phyloP scores from a whole-genome alignment of 1,140 invertebrate species.

The Bilobella aurantiaca region DNA sequence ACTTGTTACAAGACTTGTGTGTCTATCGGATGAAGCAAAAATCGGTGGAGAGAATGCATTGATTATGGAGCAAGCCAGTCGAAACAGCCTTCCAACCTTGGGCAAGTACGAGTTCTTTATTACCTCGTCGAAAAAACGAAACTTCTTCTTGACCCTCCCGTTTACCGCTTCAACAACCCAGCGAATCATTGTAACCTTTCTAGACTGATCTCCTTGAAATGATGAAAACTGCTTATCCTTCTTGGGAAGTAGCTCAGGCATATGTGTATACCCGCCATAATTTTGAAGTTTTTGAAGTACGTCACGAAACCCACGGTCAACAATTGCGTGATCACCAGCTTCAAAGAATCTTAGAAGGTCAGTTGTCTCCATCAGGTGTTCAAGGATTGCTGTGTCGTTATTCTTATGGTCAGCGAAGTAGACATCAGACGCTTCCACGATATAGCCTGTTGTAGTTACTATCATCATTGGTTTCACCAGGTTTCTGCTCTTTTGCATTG shows the following conservation, averaged over 20 bases:
- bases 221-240: conserved; percentile 34
- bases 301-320: conserved; percentile 18
- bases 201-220: conserved; percentile 38
- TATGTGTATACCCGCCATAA: conserved; percentile 1
- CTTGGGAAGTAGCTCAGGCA: conserved; percentile 37
- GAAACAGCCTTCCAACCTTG: no score
- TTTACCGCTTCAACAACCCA: conserved; percentile 40
- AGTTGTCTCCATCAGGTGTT: not conserved
- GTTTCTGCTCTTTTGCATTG: conserved; percentile 9
- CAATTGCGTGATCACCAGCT: conserved; percentile 4
- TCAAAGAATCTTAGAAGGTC: not conserved
- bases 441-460: conserved; percentile 4
- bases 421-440: not conserved
- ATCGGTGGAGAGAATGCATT: conserved; percentile 8
- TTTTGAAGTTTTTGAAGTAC: not conserved
- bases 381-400: conserved; percentile 19
- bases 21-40: not conserved
- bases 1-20: not conserved
- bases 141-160: conserved; percentile 26
- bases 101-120: not conserved
- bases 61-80: conserved; percentile 1
- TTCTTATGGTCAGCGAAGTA: conserved; percentile 8
- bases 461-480: conserved; percentile 14
- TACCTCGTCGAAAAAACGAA: conserved; percentile 10
- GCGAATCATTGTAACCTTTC: conserved; percentile 38